A percentile compares a stretch with the other conserved stretches of the same genome.
Conservation (phyloP, 2,113 vertebrate species). For the Scortum barcoo region DNA sequence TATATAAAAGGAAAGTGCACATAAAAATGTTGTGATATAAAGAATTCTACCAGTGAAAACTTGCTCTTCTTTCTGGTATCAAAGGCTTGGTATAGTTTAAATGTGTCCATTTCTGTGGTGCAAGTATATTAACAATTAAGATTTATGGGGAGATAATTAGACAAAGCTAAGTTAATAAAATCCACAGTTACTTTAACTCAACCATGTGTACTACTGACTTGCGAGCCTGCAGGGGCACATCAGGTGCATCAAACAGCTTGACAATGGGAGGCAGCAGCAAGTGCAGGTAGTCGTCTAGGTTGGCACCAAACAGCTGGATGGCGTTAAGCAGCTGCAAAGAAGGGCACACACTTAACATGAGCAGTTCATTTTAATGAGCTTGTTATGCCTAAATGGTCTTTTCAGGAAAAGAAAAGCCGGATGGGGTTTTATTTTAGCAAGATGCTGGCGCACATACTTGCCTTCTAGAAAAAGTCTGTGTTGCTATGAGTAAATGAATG, state of each 20-base stretch:
- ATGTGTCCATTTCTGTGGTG: conserved; percentile 1
- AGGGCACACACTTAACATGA: conserved; percentile 34
- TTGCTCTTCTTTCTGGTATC: neutral
- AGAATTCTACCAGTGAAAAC: neutral
- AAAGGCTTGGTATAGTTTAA: neutral
- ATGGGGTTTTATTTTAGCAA: conserved; percentile 13
- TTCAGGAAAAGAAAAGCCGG: conserved; percentile 8
- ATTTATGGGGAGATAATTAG: neutral
- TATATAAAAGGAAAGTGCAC: conserved; percentile 5
- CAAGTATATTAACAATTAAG: neutral
- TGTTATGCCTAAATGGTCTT: conserved; percentile 38
- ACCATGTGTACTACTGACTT: conserved; percentile 87
- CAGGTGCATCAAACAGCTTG: conserved; percentile 95
- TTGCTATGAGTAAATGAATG: neutral
- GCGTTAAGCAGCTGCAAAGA: conserved; percentile 91
- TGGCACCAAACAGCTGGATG: conserved; percentile 98
- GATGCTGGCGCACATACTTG: conserved; percentile 4
- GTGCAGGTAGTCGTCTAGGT: conserved; percentile 98
- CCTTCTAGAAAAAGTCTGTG: conserved; percentile 21
- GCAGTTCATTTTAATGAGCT: conserved; percentile 41
- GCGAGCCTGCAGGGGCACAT: conserved; percentile 92
- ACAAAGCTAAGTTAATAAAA: neutral
- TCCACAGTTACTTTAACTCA: neutral
- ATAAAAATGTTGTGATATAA: conserved; percentile 4
- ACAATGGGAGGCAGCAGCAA: conserved; percentile 96